Conservation (phyloP, 2,888 invertebrate species). For the Lathronympha strigana region DNA sequence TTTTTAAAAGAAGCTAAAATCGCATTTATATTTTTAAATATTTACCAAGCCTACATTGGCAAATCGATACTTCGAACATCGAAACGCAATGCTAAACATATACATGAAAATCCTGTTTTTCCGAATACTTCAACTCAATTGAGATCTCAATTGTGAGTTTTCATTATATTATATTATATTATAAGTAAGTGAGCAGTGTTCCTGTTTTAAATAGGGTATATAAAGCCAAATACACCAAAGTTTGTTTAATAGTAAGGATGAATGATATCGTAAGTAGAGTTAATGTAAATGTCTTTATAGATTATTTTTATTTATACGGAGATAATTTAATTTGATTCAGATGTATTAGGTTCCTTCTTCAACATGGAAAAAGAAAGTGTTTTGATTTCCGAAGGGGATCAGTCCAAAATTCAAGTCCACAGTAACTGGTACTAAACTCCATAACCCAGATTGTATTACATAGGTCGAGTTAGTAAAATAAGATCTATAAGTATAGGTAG, state of each 20-base stretch:
- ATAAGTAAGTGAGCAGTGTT: constrained; percentile 14
- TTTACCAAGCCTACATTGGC: neutral
- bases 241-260: constrained; percentile 37
- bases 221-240: constrained; percentile 40
- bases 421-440: neutral
- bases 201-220: constrained; percentile 31
- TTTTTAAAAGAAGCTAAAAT: too few species aligned
- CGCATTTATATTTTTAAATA: neutral
- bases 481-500: constrained; percentile 5
- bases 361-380: neutral
- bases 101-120: neutral
- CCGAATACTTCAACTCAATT: constrained; percentile 5
- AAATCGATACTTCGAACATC: neutral
- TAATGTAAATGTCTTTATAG: constrained; percentile 36
- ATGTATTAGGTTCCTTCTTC: neutral
- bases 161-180: neutral
- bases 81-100: neutral
- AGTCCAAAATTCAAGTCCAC: neutral
- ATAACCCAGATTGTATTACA: neutral
- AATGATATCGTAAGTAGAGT: constrained; percentile 34
- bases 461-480: neutral
- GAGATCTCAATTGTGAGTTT: constrained; percentile 13
- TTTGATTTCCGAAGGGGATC: constrained; percentile 6
- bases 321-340: neutral
- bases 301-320: constrained; percentile 37